Percentiles rank a stretch among this genome's conserved stretches.
Evolutionary conservation across 2,797 vertebrate species (phyloP).

Genomic region (Toxotes lorentzi): DNA sequence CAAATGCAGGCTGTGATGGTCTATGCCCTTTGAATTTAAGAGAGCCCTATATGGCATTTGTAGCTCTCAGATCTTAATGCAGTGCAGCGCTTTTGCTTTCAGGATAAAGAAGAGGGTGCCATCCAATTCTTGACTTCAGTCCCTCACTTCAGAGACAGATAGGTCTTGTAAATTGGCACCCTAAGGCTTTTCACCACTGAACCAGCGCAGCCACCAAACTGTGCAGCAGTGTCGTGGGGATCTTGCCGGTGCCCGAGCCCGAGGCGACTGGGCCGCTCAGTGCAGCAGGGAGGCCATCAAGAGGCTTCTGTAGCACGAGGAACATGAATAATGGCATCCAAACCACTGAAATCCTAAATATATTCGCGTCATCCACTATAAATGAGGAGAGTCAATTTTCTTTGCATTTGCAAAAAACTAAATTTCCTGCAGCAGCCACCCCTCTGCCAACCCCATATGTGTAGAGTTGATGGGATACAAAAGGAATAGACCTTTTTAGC

Average conservation of each 20-base stretch:
- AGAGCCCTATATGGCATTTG: constrained; percentile 54
- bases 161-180: constrained; percentile 60
- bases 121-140: constrained; percentile 57
- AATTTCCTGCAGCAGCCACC: constrained; percentile 6
- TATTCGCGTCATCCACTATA: constrained; percentile 3
- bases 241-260: constrained; percentile 14
- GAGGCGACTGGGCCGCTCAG: neutral
- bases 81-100: constrained; percentile 46
- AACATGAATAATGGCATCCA: constrained; percentile 13
- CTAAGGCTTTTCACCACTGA: constrained; percentile 50
- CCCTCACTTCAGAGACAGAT: constrained; percentile 52
- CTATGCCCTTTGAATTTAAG: constrained; percentile 68
- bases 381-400: constrained; percentile 2
- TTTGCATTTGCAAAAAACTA: neutral
- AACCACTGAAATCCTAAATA: constrained; percentile 16
- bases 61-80: constrained; percentile 59
- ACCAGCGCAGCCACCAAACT: constrained; percentile 35
- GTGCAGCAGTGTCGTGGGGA: constrained; percentile 28
- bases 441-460: constrained; percentile 10
- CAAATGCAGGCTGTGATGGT: constrained; percentile 58
- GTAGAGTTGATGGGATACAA: constrained; percentile 23
- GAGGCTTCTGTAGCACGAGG: constrained; percentile 13
- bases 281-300: constrained; percentile 32
- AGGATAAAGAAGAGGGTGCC: constrained; percentile 52
- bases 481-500: constrained; percentile 42